These are phyloP conservation scores for Hanleya hanleyi DNA, from an alignment of 2,888 invertebrate species.

Conservation along the genomic window DNA sequence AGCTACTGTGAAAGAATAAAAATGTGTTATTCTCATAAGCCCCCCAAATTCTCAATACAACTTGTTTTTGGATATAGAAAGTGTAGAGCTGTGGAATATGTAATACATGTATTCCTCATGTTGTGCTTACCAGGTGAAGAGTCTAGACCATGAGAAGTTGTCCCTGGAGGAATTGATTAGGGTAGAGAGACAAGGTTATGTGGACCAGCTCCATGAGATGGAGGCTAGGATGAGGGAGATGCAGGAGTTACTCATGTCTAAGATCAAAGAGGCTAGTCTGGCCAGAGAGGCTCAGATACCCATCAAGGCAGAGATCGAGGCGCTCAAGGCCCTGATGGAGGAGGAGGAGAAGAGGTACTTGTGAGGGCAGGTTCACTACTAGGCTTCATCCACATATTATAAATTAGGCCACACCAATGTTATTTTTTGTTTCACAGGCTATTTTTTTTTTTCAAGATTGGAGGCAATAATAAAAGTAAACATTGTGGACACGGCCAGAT, in stretches of 20 bases:
- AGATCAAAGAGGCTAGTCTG: constrained; percentile 63
- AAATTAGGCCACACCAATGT: too few relatives aligned
- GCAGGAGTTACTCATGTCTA: constrained; percentile 65
- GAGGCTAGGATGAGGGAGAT: constrained; percentile 64
- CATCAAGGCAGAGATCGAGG: constrained; percentile 68
- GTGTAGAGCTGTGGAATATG: background rate
- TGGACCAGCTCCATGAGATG: constrained; percentile 50
- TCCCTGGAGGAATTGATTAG: constrained; percentile 53
- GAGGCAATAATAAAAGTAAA: too few relatives aligned
- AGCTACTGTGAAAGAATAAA: too few relatives aligned
- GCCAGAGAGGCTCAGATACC: constrained; percentile 62
- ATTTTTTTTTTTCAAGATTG: too few relatives aligned
- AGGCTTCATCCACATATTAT: background rate
- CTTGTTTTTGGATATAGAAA: too few relatives aligned
- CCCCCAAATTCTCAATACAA: too few relatives aligned
- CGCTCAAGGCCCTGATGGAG: constrained; percentile 62
- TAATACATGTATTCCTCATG: background rate
- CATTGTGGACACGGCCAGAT: too few relatives aligned
- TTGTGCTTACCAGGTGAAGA: constrained; percentile 46
- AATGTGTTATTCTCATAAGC: too few relatives aligned
- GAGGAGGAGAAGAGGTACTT: constrained; percentile 70
- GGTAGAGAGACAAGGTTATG: constrained; percentile 46
- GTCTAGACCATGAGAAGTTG: constrained; percentile 55
- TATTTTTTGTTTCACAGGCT: too few relatives aligned
- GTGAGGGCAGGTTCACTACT: background rate